phyloP scores from a whole-genome alignment of 1,140 invertebrate genomes.

The Wiebesia pumilae region DNA sequence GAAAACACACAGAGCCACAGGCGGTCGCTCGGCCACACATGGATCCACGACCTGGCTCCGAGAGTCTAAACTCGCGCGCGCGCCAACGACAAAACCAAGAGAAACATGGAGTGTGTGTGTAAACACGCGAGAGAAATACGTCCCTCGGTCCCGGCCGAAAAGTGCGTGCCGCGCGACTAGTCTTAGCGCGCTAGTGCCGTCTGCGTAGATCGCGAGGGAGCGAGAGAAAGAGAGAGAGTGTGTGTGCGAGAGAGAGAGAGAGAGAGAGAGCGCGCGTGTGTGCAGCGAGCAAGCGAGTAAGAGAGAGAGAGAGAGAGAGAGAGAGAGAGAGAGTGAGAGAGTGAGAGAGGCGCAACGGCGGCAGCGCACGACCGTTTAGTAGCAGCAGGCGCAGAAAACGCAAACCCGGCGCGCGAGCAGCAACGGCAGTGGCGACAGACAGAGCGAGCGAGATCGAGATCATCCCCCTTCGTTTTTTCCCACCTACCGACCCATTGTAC shows the following conservation, averaged over 20 bases:
- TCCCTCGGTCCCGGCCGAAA: neutral
- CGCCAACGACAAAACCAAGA: too few species aligned
- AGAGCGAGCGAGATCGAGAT: neutral
- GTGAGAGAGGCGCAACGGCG: neutral
- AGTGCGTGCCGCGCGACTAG: conserved; percentile 16
- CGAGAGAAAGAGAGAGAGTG: neutral
- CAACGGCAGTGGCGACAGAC: neutral
- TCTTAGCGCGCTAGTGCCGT: conserved; percentile 58
- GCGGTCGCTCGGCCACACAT: neutral
- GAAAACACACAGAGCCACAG: conserved; percentile 62
- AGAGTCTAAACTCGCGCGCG: neutral
- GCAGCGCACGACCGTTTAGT: neutral
- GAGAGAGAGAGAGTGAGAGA: neutral
- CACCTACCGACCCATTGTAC: too few species aligned
- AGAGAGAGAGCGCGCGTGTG: neutral
- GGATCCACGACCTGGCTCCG: neutral
- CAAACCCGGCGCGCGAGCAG: conserved; percentile 21
- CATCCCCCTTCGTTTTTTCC: too few species aligned
- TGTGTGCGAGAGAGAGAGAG: neutral
- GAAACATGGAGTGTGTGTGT: conserved; percentile 56
- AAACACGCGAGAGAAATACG: neutral
- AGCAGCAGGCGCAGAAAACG: conserved; percentile 2
- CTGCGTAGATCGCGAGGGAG: too few species aligned
- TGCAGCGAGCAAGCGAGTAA: neutral
- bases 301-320: neutral